Evolutionary conservation across 2,113 vertebrate genomes (phyloP), one percentile per base, ranked within the genome.

Genomic region (Lophochroa leadbeateri): DNA sequence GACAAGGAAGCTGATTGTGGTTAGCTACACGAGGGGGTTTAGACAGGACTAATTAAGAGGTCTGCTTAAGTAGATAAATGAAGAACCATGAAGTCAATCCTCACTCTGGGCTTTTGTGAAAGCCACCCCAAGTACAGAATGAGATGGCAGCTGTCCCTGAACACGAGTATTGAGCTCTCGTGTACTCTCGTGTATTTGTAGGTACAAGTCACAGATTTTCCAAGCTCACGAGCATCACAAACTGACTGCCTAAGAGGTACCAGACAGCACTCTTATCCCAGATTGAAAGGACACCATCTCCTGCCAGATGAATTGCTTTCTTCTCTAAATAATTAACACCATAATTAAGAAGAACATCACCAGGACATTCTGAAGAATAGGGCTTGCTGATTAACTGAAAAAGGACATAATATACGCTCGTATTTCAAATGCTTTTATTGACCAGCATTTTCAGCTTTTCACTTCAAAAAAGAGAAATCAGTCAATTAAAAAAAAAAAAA

Each of bases 181-280:
- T 46, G 10, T 11, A 17, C 23, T 27, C 19, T 15, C 0, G 4
- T 46, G 12, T 9, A 17, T 18, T 27, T 2, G 4, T 2, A 64
- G 31, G 35, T 35, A 31, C 11, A 31, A 67, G 10, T 23, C 33
- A 12, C 20, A 63, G 35, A 24, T 7, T 24, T 55, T 18, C 46
- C 1, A 0, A 71, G 50, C 50, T 17, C 35, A 28, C 11, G 8
- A 33, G 3, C 65, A 13, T 23, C 37, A 14, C 4, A 3, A 39
- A 58, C 25, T 3, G 7, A 6, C 49, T 46, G 19, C 39, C 24
- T 29, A 18, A 35, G 13, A 17, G n/a, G 17, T 4, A 27, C 31
- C 39, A 9, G 21, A 8, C 3, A 21, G 13, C 15, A 2, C 15
- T 10, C 23, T 10, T 13, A 19, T 7, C 31, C 37, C 7, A 9